phyloP scores from a whole-genome alignment of 2,797 vertebrate genomes.

The Macrochelys suwanniensis region DNA sequence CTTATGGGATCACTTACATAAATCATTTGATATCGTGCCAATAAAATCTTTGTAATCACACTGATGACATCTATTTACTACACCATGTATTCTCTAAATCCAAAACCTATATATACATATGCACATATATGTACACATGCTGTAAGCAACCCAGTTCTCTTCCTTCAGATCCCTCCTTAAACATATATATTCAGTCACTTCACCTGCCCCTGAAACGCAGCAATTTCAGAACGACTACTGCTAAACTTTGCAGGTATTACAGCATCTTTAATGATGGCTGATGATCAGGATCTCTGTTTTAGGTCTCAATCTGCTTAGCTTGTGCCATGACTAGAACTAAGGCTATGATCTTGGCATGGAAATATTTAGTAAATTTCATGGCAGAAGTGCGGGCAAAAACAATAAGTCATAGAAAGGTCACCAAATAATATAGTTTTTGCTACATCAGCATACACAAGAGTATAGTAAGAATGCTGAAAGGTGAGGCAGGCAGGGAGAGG shows the following conservation, averaged over 20 bases:
- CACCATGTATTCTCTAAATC: neutral
- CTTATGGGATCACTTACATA: neutral
- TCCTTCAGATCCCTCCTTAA: neutral
- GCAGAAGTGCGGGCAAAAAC: too few relatives aligned
- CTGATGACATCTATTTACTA: neutral
- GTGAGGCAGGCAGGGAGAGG: too few relatives aligned
- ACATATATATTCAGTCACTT: neutral
- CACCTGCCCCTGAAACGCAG: neutral
- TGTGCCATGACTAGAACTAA: neutral
- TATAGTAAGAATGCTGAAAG: too few relatives aligned
- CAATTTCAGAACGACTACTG: neutral
- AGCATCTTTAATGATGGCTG: neutral
- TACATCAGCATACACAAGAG: too few relatives aligned
- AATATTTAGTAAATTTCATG: too few relatives aligned
- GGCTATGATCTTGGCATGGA: too few relatives aligned
- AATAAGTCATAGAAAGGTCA: too few relatives aligned
- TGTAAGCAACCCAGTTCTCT: neutral
- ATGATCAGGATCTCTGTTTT: neutral
- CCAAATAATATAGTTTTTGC: too few relatives aligned
- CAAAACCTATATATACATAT: neutral
- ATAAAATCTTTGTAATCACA: neutral
- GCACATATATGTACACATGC: neutral
- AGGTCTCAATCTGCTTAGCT: neutral
- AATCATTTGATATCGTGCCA: constrained; percentile 20
- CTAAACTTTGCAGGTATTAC: neutral